Evolutionary conservation across 2,797 vertebrate species (phyloP).

Genomic region (Alcedo quadribrachys): DNA sequence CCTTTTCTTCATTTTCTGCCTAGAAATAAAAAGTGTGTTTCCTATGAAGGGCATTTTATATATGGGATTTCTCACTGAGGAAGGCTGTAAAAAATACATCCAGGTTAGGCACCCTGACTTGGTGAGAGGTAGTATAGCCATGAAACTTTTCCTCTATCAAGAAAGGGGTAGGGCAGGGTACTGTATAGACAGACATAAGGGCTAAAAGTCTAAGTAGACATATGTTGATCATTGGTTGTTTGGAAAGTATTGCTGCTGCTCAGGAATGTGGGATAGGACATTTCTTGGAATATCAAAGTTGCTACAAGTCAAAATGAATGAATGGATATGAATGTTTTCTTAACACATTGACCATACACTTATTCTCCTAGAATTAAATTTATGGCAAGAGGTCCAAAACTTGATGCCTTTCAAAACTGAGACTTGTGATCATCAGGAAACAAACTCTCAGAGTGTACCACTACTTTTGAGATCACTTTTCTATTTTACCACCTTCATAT

Average conservation of each 20-base stretch:
- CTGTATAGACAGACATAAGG: background rate
- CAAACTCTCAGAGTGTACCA: background rate
- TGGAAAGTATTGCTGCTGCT: slow-evolving; percentile 11
- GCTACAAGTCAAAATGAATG: background rate
- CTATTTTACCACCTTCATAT: background rate
- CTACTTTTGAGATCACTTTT: background rate
- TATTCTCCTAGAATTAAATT: background rate
- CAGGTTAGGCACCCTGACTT: background rate
- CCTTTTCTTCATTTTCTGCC: background rate
- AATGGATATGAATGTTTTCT: background rate
- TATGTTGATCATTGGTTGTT: background rate
- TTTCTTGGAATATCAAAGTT: background rate
- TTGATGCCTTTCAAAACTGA: background rate
- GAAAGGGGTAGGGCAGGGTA: background rate
- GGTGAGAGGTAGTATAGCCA: background rate
- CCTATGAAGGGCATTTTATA: background rate
- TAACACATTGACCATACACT: background rate
- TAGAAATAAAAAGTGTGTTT: background rate
- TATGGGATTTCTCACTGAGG: background rate
- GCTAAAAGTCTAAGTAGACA: slow-evolving; percentile 1
- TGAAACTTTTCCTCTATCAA: background rate
- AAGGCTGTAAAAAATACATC: background rate
- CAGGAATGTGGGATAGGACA: background rate
- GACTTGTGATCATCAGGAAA: background rate
- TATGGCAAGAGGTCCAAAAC: background rate